These are phyloP conservation scores for Boulengeromyrus knoepffleri DNA, from an alignment of 2,113 vertebrate species.

Conservation along the genomic window DNA sequence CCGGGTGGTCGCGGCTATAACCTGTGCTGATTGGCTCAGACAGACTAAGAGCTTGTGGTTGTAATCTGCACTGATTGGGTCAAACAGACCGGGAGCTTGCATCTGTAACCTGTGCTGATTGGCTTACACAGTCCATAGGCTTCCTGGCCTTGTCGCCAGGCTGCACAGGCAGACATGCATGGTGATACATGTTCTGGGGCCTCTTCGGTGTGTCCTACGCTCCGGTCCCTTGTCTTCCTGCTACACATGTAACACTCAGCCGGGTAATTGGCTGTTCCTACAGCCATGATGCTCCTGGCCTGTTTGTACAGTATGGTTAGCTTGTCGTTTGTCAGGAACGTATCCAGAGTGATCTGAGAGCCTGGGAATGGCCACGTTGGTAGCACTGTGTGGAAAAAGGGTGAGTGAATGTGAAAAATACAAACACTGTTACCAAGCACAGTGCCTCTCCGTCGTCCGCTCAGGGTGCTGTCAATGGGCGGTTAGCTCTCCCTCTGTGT, in stretches of 20 bases:
- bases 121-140: neutral
- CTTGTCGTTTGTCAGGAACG: neutral
- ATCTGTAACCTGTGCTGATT: neutral
- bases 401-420: neutral
- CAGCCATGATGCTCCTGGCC: neutral
- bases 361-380: neutral
- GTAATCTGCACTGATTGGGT: no score
- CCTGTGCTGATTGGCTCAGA: neutral
- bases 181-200: neutral
- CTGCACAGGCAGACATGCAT: neutral
- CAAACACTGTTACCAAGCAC: neutral
- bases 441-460: neutral
- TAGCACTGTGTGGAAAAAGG: neutral
- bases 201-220: neutral
- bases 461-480: neutral
- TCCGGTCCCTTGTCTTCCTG: neutral
- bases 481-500: neutral
- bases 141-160: neutral
- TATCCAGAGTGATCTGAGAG: neutral
- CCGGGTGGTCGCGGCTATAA: no score
- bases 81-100: neutral
- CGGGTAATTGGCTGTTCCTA: neutral
- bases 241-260: neutral
- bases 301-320: neutral
- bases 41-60: no score